These are phyloP conservation scores for Xiphias gladius DNA, from an alignment of 2,113 vertebrate genomes.

Conservation along the genomic window DNA sequence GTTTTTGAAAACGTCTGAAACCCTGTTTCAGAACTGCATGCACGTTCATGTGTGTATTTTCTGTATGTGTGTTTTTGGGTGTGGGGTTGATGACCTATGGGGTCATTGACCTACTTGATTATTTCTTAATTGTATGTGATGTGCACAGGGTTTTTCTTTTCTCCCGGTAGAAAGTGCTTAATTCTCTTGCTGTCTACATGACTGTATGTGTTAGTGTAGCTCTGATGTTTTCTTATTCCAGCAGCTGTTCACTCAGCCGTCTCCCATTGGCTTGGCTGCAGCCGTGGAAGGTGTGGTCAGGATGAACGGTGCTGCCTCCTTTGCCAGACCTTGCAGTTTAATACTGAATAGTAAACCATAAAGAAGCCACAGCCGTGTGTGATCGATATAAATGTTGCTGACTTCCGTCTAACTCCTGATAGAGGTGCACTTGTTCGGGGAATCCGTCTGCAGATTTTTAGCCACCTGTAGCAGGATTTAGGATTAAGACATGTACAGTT, in stretches of 20 bases:
- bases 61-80: not conserved
- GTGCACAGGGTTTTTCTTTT: not conserved
- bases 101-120: not conserved
- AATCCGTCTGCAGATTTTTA: not conserved
- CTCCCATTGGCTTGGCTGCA: conserved; percentile 67
- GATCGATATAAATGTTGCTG: not conserved
- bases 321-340: conserved; percentile 55
- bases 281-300: conserved; percentile 76
- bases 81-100: not conserved
- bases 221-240: conserved; percentile 2
- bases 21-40: not conserved
- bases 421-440: not conserved
- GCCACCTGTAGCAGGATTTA: conserved; percentile 57
- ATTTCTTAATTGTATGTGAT: not conserved
- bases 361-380: not conserved
- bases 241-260: conserved; percentile 29
- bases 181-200: not conserved
- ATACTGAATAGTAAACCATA: conserved; percentile 30
- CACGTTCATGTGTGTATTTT: not conserved
- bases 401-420: not conserved
- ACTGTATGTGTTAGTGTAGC: not conserved
- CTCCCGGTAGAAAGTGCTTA: not conserved
- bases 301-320: conserved; percentile 43
- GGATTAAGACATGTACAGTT: too few relatives aligned
- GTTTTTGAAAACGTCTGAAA: not conserved